Percentiles rank a stretch among this genome's conserved stretches.
These are phyloP conservation scores for Slavum lentiscoides DNA, from an alignment of 2,888 invertebrate species.

Conservation along the genomic window DNA sequence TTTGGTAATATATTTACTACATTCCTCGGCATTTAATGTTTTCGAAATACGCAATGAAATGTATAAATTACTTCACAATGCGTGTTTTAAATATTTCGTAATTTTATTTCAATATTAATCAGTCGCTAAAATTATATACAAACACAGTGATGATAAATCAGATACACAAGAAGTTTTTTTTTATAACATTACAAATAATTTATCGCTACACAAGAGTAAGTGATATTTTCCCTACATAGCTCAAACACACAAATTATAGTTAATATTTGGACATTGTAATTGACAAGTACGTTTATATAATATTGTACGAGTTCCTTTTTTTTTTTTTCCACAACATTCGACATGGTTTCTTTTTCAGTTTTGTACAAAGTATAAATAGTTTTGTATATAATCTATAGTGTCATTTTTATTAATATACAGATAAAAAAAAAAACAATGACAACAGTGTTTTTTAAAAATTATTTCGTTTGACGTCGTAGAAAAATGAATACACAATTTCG, in stretches of 20 bases:
- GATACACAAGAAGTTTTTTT: constrained; percentile 37
- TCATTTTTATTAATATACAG: constrained; percentile 23
- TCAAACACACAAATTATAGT: background rate
- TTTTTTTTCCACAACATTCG: background rate
- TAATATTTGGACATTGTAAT: constrained; percentile 32
- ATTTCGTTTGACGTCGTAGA: constrained; percentile 14
- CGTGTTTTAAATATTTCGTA: background rate
- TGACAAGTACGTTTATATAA: constrained; percentile 28
- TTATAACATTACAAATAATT: constrained; percentile 24
- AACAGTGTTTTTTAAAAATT: constrained; percentile 13
- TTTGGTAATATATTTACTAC: no score
- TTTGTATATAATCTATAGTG: constrained; percentile 14
- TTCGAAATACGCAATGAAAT: background rate
- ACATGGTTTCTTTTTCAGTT: constrained; percentile 11
- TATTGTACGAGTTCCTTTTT: constrained; percentile 14
- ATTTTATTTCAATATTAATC: constrained; percentile 37
- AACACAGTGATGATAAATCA: constrained; percentile 11
- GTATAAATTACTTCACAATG: background rate
- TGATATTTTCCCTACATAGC: constrained; percentile 16
- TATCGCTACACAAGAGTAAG: constrained; percentile 25
- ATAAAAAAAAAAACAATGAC: constrained; percentile 14
- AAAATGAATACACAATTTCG: constrained; percentile 24
- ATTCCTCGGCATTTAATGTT: no score
- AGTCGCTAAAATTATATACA: constrained; percentile 51
- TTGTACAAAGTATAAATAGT: constrained; percentile 31